A percentile compares a stretch with the other conserved stretches of the same genome.
Evolutionary conservation across 2,888 invertebrate species (phyloP).

Genomic region (Harpagoxenus sublaevis): DNA sequence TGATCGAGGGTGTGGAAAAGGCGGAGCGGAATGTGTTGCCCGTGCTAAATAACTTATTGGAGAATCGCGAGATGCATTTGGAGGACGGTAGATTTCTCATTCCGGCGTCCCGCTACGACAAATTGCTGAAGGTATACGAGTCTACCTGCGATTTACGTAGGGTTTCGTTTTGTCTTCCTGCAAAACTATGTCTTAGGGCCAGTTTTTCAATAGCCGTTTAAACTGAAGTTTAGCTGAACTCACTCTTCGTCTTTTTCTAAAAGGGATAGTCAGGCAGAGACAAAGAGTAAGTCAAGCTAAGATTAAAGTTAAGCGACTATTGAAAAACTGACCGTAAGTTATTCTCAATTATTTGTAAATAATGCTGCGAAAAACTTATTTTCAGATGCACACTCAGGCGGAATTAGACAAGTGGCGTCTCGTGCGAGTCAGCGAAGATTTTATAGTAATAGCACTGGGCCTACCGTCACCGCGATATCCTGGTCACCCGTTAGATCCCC

Average conservation of each 20-base stretch:
- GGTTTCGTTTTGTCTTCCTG: background rate
- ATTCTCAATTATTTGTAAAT: background rate
- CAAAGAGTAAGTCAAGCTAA: too few relatives aligned
- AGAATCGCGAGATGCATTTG: constrained; percentile 99
- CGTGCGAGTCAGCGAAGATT: constrained; percentile 96
- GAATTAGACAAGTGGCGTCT: constrained; percentile 95
- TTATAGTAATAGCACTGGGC: constrained; percentile 97
- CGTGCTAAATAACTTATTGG: constrained; percentile 97
- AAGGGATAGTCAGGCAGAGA: too few relatives aligned
- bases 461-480: constrained; percentile 95
- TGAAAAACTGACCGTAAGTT: too few relatives aligned
- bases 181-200: background rate
- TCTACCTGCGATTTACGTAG: background rate
- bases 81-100: constrained; percentile 98
- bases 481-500: constrained; percentile 98
- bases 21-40: constrained; percentile 99
- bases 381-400: constrained; percentile 92
- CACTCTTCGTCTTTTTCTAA: too few relatives aligned
- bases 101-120: constrained; percentile 95
- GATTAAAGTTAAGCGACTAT: too few relatives aligned
- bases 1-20: constrained; percentile 98
- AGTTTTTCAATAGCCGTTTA: too few relatives aligned
- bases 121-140: constrained; percentile 92
- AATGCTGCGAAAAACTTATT: constrained; percentile 55
- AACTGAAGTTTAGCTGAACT: too few relatives aligned